Conservation (phyloP, 1,140 invertebrate genomes). For the Micrasema longulum region DNA sequence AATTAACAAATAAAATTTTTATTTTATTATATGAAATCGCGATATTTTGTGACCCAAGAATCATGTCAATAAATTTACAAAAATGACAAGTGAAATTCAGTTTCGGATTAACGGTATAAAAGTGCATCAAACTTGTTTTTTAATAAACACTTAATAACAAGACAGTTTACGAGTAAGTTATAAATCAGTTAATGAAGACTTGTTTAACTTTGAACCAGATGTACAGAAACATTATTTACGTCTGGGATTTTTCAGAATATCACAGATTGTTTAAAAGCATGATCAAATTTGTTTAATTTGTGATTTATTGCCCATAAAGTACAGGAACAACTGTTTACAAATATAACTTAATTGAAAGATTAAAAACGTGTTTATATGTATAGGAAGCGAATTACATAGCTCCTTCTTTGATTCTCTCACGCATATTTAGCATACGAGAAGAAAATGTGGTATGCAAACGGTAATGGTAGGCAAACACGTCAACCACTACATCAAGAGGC, state of each 20-base stretch:
- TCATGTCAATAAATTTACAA: conserved; percentile 16
- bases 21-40: too few relatives aligned
- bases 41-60: too few relatives aligned
- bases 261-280: conserved; percentile 22
- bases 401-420: too few relatives aligned
- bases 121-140: conserved; percentile 6
- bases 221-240: not conserved
- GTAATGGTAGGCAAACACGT: too few relatives aligned
- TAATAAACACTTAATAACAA: conserved; percentile 11
- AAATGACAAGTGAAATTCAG: conserved; percentile 17
- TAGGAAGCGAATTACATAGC: too few relatives aligned
- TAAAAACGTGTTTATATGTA: too few relatives aligned
- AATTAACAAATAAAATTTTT: too few relatives aligned
- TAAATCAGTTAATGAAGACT: conserved; percentile 17
- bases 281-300: not conserved
- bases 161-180: conserved; percentile 1
- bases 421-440: too few relatives aligned
- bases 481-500: too few relatives aligned
- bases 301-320: not conserved
- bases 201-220: conserved; percentile 20
- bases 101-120: conserved; percentile 8
- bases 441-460: too few relatives aligned
- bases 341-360: too few relatives aligned
- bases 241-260: conserved; percentile 11
- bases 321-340: not conserved